Conservation (phyloP, 2,113 vertebrate genomes). For the Peromyscus leucopus region DNA sequence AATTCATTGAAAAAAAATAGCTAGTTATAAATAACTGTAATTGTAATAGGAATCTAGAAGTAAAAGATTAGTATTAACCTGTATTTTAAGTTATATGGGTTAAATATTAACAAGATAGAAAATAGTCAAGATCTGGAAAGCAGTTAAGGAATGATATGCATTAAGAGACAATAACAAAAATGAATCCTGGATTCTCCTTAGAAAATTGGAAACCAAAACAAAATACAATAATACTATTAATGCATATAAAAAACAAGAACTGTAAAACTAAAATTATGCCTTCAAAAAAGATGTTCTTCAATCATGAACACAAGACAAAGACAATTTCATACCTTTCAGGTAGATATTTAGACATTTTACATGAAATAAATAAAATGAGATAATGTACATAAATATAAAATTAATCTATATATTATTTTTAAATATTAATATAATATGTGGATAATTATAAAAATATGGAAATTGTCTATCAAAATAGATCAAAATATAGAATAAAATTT, state of each 20-base stretch:
- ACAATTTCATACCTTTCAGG: not conserved
- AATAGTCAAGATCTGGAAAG: not conserved
- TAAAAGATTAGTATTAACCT: not conserved
- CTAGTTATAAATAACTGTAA: not conserved
- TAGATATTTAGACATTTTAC: not conserved
- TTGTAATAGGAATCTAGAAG: not conserved
- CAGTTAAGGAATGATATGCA: not conserved
- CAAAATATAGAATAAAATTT: slow-evolving; percentile 5
- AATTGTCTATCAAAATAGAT: not conserved
- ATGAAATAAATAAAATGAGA: not conserved
- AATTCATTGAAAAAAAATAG: not conserved
- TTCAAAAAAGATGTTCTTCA: not conserved
- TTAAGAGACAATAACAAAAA: not conserved
- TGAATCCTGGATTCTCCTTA: not conserved
- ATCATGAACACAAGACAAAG: not conserved
- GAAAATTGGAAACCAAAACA: not conserved
- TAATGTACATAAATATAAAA: too few species aligned
- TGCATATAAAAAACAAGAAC: not conserved
- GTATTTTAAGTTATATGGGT: not conserved
- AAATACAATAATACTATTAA: not conserved
- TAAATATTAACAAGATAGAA: not conserved
- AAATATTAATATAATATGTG: not conserved
- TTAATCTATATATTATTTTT: not conserved
- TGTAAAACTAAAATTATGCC: not conserved
- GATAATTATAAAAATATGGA: not conserved